Conservation (phyloP, 2,113 vertebrate genomes). For the Macroglossus sobrinus region DNA sequence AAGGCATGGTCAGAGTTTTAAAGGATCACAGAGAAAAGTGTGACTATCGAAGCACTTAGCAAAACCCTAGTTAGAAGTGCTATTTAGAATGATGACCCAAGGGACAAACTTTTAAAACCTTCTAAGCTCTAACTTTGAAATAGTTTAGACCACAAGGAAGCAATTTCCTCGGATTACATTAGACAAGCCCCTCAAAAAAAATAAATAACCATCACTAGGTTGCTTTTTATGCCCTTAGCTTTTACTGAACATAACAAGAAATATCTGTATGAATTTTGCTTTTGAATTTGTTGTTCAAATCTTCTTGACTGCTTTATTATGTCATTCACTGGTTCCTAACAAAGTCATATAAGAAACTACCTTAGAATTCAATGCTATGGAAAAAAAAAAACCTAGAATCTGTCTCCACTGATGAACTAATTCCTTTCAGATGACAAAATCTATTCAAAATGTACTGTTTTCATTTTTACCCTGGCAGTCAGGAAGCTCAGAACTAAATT, state of each 20-base stretch:
- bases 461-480: not conserved
- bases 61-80: not conserved
- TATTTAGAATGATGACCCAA: conserved; percentile 49
- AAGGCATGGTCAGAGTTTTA: conserved; percentile 34
- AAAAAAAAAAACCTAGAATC: not conserved
- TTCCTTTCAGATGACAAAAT: conserved; percentile 29
- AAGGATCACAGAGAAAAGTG: conserved; percentile 22
- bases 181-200: not conserved
- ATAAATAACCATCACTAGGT: conserved; percentile 4
- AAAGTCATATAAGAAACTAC: conserved; percentile 29
- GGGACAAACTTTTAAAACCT: conserved; percentile 30
- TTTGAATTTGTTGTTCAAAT: conserved; percentile 21
- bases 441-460: not conserved
- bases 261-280: not conserved
- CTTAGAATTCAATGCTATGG: not conserved
- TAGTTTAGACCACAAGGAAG: conserved; percentile 35
- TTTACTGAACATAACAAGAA: conserved; percentile 30
- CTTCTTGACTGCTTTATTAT: not conserved
- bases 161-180: conserved; percentile 33
- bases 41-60: conserved; percentile 24
- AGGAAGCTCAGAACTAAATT: conserved; percentile 33
- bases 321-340: conserved; percentile 22
- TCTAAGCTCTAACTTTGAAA: conserved; percentile 27
- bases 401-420: not conserved
- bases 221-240: conserved; percentile 38